Percentiles rank a stretch among this genome's conserved stretches.
phyloP scores from a whole-genome alignment of 2,888 invertebrate species.

The Ichneumoninae sp. region DNA sequence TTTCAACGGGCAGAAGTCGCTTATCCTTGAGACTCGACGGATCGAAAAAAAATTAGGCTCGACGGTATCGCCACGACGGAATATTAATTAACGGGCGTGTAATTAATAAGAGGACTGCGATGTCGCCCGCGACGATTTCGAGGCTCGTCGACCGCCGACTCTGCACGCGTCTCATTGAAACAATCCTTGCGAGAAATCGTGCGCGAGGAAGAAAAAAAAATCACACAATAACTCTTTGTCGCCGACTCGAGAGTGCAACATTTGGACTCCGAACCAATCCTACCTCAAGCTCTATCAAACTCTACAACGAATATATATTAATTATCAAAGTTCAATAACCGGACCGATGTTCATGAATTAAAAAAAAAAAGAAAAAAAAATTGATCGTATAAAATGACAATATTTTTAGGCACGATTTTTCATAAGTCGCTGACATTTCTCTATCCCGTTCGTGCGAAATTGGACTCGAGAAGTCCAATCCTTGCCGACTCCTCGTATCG shows the following conservation, averaged over 20 bases:
- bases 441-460: not conserved
- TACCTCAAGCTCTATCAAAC: not conserved
- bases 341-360: not conserved
- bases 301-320: not conserved
- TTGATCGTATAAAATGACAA: not conserved
- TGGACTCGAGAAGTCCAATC: not conserved
- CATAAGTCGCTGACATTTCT: not conserved
- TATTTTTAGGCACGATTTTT: not conserved
- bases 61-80: conserved; percentile 55
- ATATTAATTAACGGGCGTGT: conserved; percentile 64
- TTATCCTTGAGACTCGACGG: conserved; percentile 64
- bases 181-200: conserved; percentile 23
- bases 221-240: not conserved
- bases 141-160: not conserved
- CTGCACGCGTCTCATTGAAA: not conserved
- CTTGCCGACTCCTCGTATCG: not conserved
- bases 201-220: not conserved
- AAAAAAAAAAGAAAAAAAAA: not conserved
- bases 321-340: too few species aligned
- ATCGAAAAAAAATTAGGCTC: conserved; percentile 53
- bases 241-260: not conserved
- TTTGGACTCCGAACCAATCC: not conserved
- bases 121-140: conserved; percentile 22
- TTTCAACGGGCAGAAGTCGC: conserved; percentile 57
- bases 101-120: conserved; percentile 57